Evolutionary conservation across 2,888 invertebrate species (phyloP), one percentile per base, ranked within the genome.

Genomic region (Chelonus formosanus): DNA sequence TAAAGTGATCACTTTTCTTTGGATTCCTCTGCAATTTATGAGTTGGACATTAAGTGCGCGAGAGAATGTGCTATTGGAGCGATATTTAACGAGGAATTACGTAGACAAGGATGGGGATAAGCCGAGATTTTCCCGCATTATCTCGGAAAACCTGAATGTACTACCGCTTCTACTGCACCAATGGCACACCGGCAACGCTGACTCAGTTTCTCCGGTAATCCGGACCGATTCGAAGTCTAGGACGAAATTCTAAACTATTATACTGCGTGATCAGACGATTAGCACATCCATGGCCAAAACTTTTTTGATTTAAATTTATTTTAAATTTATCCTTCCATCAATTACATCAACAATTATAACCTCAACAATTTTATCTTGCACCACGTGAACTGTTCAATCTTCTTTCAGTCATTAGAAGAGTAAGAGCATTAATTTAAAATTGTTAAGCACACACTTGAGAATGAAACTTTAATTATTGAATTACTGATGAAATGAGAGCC

Each of bases 61-160:
- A 48, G 48, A 53, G 57, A 52, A 47, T 48, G 43, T 50, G 40
- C 10, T 8, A 48, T 35, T 59, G 20, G 63, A 40, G 72, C 72
- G 73, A 77, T 76, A 77, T 78, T 76, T 75, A 77, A 78, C 75
- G 74, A 77, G 77, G 75, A 75, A 77, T 77, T 77, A 77, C 74
- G 73, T 52, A 65, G 67, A 73, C 54, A 56, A 44, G 45, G 50
- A 44, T 65, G 67, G 73, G 73, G 70, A 75, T 76, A 76, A 78
- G 75, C 76, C 70, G 73, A 75, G 77, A 75, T 76, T 77, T 77
- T 78, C 74, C 76, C 75, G 76, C 74, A 78, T 77, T 77, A 78
- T 76, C 76, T 76, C 73, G 68, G 70, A 70, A 73, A 74, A 73
- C 61, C 75, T 73, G 69, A 61, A 70, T 67, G 69, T 70, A 63